Conservation (phyloP, 2,888 invertebrate genomes). For the Gortyna flavago region DNA sequence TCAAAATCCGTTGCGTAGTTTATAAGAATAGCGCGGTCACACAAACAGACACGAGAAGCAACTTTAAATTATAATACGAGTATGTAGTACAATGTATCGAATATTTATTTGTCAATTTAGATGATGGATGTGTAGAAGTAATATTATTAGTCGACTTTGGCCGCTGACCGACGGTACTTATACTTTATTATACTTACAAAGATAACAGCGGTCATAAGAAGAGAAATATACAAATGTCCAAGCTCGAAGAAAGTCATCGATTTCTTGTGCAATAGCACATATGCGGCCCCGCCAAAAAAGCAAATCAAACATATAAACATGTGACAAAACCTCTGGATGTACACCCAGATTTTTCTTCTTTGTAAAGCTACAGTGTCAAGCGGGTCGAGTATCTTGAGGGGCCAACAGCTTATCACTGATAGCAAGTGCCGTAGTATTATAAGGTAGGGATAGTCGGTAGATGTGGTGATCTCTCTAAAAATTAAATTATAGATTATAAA, state of each 20-base stretch:
- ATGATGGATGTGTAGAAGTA: neutral
- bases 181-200: slow-evolving; percentile 33
- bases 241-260: slow-evolving; percentile 35
- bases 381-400: slow-evolving; percentile 11
- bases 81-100: neutral
- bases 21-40: too few species aligned
- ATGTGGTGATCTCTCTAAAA: slow-evolving; percentile 15
- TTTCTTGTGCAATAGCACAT: neutral
- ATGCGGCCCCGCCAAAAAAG: neutral
- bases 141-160: neutral
- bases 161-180: neutral
- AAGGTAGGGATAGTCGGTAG: slow-evolving; percentile 20
- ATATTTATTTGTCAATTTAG: neutral
- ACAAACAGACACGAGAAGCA: too few species aligned
- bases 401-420: slow-evolving; percentile 30
- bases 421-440: slow-evolving; percentile 27
- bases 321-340: slow-evolving; percentile 13
- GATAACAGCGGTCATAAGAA: neutral
- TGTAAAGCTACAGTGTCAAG: neutral
- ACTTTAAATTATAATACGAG: neutral
- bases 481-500: neutral
- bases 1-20: too few species aligned
- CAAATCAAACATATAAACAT: neutral
- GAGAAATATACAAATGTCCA: slow-evolving; percentile 32
- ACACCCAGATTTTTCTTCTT: slow-evolving; percentile 30